phyloP scores from a whole-genome alignment of 2,888 invertebrate genomes.

The Sarcophaga subvicina region DNA sequence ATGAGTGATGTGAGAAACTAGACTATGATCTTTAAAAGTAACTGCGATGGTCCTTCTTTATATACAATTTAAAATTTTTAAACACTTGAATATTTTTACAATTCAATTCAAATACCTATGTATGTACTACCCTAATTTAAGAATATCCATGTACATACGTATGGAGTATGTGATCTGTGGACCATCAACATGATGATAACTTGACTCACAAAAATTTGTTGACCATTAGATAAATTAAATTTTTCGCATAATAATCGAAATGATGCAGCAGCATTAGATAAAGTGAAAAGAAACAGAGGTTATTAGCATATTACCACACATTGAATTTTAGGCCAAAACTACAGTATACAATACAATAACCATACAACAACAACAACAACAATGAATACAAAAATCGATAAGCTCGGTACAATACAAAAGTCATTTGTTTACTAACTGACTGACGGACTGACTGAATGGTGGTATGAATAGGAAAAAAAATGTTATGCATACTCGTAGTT shows the following conservation, averaged over 20 bases:
- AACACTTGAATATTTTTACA: neutral
- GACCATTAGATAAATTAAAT: conserved; percentile 66
- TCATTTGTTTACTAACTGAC: conserved; percentile 19
- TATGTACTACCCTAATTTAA: neutral
- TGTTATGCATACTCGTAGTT: neutral
- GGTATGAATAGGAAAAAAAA: conserved; percentile 30
- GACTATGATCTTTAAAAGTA: no score
- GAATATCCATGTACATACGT: neutral
- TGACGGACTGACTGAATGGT: no score
- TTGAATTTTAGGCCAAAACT: conserved; percentile 41
- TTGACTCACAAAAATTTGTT: neutral
- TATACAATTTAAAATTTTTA: no score
- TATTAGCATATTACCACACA: conserved; percentile 67
- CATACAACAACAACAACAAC: neutral
- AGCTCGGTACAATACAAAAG: conserved; percentile 35
- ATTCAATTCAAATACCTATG: neutral
- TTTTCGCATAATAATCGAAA: conserved; percentile 57
- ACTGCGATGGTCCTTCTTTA: no score
- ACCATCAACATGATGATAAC: neutral
- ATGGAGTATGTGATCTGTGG: no score
- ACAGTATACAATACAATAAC: neutral
- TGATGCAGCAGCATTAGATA: conserved; percentile 54
- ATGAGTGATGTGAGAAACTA: no score
- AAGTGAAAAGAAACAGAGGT: conserved; percentile 40
- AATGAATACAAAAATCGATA: conserved; percentile 48